Base-by-base conservation (phyloP, 1,140 invertebrate genomes). In the Ceratosolen solmsi region DNA sequence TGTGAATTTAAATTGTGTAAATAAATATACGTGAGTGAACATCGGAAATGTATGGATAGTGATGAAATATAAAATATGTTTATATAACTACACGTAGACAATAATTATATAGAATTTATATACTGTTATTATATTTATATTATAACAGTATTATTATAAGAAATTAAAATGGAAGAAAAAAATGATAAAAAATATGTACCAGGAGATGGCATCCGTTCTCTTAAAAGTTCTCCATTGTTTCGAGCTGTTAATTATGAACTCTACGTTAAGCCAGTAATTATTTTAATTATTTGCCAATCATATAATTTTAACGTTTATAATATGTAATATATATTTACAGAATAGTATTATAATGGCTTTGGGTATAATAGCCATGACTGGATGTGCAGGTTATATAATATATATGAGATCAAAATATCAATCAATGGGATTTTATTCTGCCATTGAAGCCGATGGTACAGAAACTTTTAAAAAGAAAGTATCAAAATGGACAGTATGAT, bases 331-430 rank as follows among this genome's bases (percentile, higher is more conserved):
- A 46, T 87, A 54, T 87, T 95, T 95, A 87, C 92, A 97, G 96
- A 97, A 97, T 91, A 94, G 94, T 85, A 90, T 94, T 5, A 94
- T 96, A 76, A 97, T 97, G 96, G 93, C 92, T 30, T 80, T 96
- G 70, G 96, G 96, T 71, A 76, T 95, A 22, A 83, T 94, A 63
- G 94, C 94, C 30, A 93, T 97, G 79, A 84, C 89, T 51, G 91
- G 93, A 36, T 94, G 93, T 87, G 74, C 91, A 46, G 95, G 94
- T 30, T 97, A 97, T 86, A 94, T 97, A 60, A 92, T 94, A 13
- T 97, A 97, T 86, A 96, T 97, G 95, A 93, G 95, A 84, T 90
- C 92, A 60, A 95, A 95, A 89, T 96, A 96, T 90, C 94, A 95
- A 91, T 92, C 91, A 33, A 93, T 95, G 89, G 95, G 96, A 74